phyloP scores from a whole-genome alignment of 2,113 vertebrate species.

The Cricetomys ansorgei region DNA sequence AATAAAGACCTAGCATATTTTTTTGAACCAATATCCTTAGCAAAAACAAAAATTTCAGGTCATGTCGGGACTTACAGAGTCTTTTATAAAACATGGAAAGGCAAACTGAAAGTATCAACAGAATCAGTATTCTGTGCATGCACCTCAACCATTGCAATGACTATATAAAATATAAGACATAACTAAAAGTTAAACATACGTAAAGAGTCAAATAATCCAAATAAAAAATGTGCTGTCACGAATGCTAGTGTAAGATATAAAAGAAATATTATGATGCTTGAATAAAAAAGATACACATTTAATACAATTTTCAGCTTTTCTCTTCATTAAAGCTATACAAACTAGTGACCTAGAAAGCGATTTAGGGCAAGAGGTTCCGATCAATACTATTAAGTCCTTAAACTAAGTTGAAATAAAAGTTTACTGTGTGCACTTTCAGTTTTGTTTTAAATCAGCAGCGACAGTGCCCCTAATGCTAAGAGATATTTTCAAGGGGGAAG shows the following conservation, averaged over 20 bases:
- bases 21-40: not conserved
- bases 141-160: not conserved
- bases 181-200: not conserved
- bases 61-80: not conserved
- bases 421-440: slow-evolving; percentile 44
- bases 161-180: not conserved
- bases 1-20: not conserved
- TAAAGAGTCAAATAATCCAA: not conserved
- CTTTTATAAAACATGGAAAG: not conserved
- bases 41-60: not conserved
- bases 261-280: not conserved
- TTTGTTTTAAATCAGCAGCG: slow-evolving; percentile 73
- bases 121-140: not conserved
- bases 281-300: not conserved
- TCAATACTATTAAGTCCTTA: slow-evolving; percentile 43
- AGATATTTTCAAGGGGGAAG: slow-evolving; percentile 61
- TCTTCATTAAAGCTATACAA: not conserved
- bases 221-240: not conserved
- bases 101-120: not conserved
- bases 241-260: not conserved
- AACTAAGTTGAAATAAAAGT: slow-evolving; percentile 37
- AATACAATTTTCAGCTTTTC: not conserved
- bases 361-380: slow-evolving; percentile 27
- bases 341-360: not conserved
- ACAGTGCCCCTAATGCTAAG: slow-evolving; percentile 54